Base-by-base conservation (phyloP, 2,888 invertebrate species). In the Elmis aenea region DNA sequence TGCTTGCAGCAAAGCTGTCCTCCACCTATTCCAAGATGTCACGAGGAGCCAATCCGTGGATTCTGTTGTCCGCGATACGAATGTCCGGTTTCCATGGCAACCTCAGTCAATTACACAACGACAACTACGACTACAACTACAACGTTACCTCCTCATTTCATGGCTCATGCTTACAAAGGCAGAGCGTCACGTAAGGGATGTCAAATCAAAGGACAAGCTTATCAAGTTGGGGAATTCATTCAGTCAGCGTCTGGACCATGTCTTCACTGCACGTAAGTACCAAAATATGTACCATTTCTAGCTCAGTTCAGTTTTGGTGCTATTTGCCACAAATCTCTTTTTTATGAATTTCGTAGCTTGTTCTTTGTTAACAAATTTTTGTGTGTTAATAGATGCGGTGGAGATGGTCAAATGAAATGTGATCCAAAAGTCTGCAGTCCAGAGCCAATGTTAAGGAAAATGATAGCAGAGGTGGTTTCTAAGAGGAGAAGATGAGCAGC, bases 31-130 rank as follows among this genome's bases (percentile, higher is more conserved):
- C 83, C 85, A 29, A 86, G 87, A 38, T 94, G 93, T 58, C 87
- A 86, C 65, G 90, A 92, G 64, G 92, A 93, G 68, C 85, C 89
- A 10, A 93, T 94, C 55, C 79, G 81, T 66, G 93, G 93, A 12
- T 93, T 92, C 79, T 94, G 93, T 66, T 94, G 93, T 71, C 93
- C 93, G 29, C 76, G 92, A 57, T 94, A 92, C 64, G 91, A 92
- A 67, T 94, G 93, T 63, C 92, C 87, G 8, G 91, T 92, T 8
- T 85, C 86, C 2, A 88, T 86, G 85, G 87, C 85, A 21, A 82
- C 83, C 16, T 76, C 82, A 38, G 72, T 88, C 30, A 89, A 90
- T 63, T 71, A 87, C 45, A 86, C 88, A 18, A 88, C 89, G n/a
- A 86, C 88, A 18, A 86, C 88, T 2, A 87, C 89, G 10, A 87